Percentiles rank a stretch among this genome's conserved stretches.
phyloP scores from a whole-genome alignment of 2,797 vertebrate genomes.

The Parambassis ranga region DNA sequence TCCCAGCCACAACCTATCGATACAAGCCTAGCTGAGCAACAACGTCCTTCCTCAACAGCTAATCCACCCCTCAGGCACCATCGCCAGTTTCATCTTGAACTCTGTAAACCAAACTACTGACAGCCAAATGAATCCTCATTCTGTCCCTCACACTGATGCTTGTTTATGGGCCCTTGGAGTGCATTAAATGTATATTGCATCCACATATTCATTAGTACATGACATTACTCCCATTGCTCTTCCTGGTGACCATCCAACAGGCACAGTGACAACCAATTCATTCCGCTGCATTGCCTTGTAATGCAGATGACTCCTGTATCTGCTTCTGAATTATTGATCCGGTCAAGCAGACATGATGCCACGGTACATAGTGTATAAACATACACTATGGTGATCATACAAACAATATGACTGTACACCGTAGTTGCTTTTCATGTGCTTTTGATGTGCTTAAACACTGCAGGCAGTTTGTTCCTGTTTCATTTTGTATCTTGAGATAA shows the following conservation, averaged over 20 bases:
- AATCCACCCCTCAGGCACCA: slow-evolving; percentile 27
- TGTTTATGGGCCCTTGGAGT: slow-evolving; percentile 11
- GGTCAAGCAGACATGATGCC: slow-evolving; percentile 5
- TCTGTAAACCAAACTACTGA: slow-evolving; percentile 18
- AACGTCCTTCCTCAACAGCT: slow-evolving; percentile 31
- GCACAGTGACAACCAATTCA: slow-evolving; percentile 36
- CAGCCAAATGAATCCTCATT: neutral
- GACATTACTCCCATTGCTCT: neutral
- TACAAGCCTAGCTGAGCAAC: neutral
- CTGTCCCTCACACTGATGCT: neutral
- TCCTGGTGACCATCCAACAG: neutral
- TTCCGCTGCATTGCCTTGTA: slow-evolving; percentile 38
- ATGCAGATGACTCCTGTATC: slow-evolving; percentile 34
- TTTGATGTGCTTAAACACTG: slow-evolving; percentile 29
- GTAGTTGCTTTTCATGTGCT: neutral
- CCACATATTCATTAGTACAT: slow-evolving; percentile 12
- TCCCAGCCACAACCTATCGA: neutral
- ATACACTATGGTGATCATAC: no score
- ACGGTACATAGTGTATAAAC: no score
- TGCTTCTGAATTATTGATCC: slow-evolving; percentile 61
- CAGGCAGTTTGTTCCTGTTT: slow-evolving; percentile 5
- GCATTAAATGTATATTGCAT: slow-evolving; percentile 7
- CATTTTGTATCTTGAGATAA: slow-evolving; percentile 2
- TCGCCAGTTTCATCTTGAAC: slow-evolving; percentile 14
- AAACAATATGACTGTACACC: slow-evolving; percentile 5